Percentiles rank a stretch among this genome's conserved stretches.
Evolutionary conservation across 92 coral and sea anemone genomes (phyloP).

Genomic region (Plumapathes pennacea): DNA sequence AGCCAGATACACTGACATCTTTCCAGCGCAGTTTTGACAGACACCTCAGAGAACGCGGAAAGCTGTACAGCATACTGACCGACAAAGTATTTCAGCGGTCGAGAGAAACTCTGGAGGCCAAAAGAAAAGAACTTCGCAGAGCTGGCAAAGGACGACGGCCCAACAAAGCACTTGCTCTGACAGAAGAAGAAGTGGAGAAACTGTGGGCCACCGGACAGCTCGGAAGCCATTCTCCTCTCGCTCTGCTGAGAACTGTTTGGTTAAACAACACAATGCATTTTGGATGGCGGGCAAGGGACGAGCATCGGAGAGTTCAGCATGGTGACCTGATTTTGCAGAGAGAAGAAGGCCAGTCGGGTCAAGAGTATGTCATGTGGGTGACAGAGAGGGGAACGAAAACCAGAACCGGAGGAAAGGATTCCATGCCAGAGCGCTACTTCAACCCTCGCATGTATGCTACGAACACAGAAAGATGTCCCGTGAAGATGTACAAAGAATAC

Average conservation of each 20-base stretch:
- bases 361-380: too few relatives aligned
- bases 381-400: conserved; percentile 34
- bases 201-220: conserved; percentile 9
- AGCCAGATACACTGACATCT: conserved; percentile 16
- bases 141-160: conserved; percentile 2
- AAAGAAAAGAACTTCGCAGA: background rate
- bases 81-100: conserved; percentile 12
- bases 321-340: conserved; percentile 17
- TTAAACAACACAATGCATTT: conserved; percentile 6
- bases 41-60: conserved; percentile 5
- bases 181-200: conserved; percentile 13
- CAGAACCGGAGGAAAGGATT: conserved; percentile 26
- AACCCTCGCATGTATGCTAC: conserved; percentile 31
- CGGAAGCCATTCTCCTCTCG: background rate
- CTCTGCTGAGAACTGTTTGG: background rate
- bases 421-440: conserved; percentile 12
- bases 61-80: conserved; percentile 12
- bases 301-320: conserved; percentile 21
- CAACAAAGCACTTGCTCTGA: conserved; percentile 23
- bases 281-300: conserved; percentile 20
- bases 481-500: conserved; percentile 34
- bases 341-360: conserved; percentile 11
- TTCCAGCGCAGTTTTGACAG: conserved; percentile 33
- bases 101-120: conserved; percentile 16
- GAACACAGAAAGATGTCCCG: conserved; percentile 41